Evolutionary conservation across 2,888 invertebrate species (phyloP).

Genomic region (Epsilonema sp.): DNA sequence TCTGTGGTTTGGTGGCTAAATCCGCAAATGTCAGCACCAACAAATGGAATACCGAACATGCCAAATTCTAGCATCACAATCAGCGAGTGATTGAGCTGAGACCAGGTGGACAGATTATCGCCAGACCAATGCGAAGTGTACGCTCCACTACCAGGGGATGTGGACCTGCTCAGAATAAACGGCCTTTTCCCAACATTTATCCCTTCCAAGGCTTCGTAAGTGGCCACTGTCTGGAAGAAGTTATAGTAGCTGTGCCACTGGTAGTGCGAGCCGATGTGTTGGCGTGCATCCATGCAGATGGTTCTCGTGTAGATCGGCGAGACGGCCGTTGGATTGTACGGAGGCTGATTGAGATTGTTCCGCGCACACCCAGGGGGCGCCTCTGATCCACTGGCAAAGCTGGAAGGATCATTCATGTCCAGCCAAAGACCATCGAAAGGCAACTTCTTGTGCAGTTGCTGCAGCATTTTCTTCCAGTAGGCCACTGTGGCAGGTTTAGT

Average conservation of each 20-base stretch:
- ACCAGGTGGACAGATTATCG: constrained; percentile 42
- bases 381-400: constrained; percentile 39
- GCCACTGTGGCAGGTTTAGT: constrained; percentile 48
- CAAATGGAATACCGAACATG: constrained; percentile 33
- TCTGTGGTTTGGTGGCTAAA: constrained; percentile 25
- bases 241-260: constrained; percentile 39
- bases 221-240: constrained; percentile 31
- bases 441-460: constrained; percentile 38
- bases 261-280: constrained; percentile 40
- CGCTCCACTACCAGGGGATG: constrained; percentile 52
- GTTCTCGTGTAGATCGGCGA: constrained; percentile 41
- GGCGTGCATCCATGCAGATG: constrained; percentile 56
- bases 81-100: constrained; percentile 44
- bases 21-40: too few relatives aligned
- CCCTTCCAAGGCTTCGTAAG: constrained; percentile 10
- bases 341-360: constrained; percentile 22
- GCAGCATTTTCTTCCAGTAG: constrained; percentile 54
- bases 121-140: constrained; percentile 40
- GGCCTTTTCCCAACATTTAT: constrained; percentile 5
- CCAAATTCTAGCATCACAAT: constrained; percentile 37
- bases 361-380: constrained; percentile 14
- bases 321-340: constrained; percentile 16
- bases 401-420: constrained; percentile 68
- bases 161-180: constrained; percentile 50
- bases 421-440: constrained; percentile 62